Percentiles rank a stretch among this genome's conserved stretches.
Evolutionary conservation across 2,113 vertebrate genomes (phyloP).

Genomic region (Anhinga rufa): DNA sequence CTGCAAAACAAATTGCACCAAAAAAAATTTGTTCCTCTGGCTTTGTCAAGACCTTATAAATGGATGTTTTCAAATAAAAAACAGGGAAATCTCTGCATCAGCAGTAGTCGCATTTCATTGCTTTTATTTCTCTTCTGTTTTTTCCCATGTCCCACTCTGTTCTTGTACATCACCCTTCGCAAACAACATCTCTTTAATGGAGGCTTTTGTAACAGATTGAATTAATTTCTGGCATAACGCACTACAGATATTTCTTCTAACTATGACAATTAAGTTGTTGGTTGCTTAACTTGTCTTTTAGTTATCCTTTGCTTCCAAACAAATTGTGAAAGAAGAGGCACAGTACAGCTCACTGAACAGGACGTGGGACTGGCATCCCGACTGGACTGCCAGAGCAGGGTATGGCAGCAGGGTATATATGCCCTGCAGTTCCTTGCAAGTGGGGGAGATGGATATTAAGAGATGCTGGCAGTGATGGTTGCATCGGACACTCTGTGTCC

Average conservation of each 20-base stretch:
- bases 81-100: background rate
- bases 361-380: background rate
- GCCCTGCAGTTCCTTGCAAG: background rate
- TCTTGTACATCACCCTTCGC: background rate
- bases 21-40: background rate
- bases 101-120: background rate
- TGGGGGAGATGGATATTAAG: background rate
- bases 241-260: background rate
- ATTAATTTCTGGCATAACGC: background rate
- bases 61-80: background rate
- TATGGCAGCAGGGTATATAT: background rate
- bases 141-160: background rate
- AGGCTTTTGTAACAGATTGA: background rate
- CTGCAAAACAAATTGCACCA: background rate
- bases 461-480: background rate
- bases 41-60: background rate
- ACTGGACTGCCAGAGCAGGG: background rate
- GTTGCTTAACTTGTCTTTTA: background rate
- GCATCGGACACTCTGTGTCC: background rate
- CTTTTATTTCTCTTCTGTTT: background rate
- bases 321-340: background rate
- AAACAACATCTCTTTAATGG: background rate
- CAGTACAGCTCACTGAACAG: background rate
- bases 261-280: background rate
- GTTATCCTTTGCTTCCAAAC: background rate